phyloP scores from a whole-genome alignment of 2,888 invertebrate genomes.

The Drosophila neonasuta region DNA sequence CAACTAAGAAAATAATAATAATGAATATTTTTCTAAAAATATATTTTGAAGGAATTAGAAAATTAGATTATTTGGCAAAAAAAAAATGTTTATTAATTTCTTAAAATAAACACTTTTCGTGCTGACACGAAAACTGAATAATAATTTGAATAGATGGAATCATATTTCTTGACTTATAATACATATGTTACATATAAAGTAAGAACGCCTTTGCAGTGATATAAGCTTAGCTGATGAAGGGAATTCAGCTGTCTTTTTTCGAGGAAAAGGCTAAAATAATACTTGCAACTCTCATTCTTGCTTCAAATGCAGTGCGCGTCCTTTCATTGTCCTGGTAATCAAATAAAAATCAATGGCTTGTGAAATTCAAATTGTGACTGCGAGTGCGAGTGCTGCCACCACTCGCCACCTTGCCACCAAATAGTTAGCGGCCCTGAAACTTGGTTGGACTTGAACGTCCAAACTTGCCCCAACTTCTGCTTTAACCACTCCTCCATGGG shows the following conservation, averaged over 20 bases:
- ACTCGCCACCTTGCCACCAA: conserved; percentile 9
- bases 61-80: too few relatives aligned
- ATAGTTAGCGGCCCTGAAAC: conserved; percentile 20
- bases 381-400: conserved; percentile 22
- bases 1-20: too few relatives aligned
- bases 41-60: too few relatives aligned
- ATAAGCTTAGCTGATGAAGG: background rate
- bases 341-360: conserved; percentile 77
- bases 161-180: too few relatives aligned
- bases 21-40: background rate
- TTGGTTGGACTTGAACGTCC: conserved; percentile 41
- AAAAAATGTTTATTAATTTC: too few relatives aligned
- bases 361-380: conserved; percentile 74
- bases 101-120: too few relatives aligned
- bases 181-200: background rate
- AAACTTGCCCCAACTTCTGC: conserved; percentile 6
- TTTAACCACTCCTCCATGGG: background rate
- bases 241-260: background rate
- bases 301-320: conserved; percentile 44
- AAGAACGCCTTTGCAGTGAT: background rate
- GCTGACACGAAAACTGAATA: too few relatives aligned
- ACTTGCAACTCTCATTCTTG: conserved; percentile 23
- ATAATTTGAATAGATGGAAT: too few relatives aligned
- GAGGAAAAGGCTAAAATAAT: background rate
- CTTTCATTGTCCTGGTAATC: conserved; percentile 73